Evolutionary conservation across 2,888 invertebrate species (phyloP), one percentile per base, ranked within the genome.

Genomic region (Tortrix viridana): DNA sequence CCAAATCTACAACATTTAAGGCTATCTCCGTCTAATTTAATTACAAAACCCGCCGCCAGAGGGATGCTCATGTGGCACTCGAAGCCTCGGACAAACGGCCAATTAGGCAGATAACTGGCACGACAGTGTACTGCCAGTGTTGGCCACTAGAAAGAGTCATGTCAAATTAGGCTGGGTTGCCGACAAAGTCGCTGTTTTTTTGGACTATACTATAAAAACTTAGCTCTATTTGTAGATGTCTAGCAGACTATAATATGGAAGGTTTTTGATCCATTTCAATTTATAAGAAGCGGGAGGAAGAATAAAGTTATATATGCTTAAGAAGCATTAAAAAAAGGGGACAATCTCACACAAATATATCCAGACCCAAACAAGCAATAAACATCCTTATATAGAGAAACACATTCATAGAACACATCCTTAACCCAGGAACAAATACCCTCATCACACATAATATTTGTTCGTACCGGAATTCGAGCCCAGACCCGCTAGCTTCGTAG

Each of bases 141-240:
- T 41, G 41, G 86, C 86, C 78, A 80, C 74, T 75, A 76, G 79
- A 84, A 83, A 84, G 81, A 79, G 79, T 73, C 69, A 71, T 69
- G 69, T 72, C 72, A 69, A 59, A 52, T 59, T 52, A 59, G 50
- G 44, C 16, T 16, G 50, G 50, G 43, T 50, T 22, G 38, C 54
- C 22, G 54, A 44, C 54, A 26, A 44, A 23, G 54, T 22, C 32
- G 16, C 9, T 7, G 26, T 22, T 49, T 18, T 49, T 26, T 44
- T 44, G 6, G 9, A 18, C n/a, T 18, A 9, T 44, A 3, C 5
- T 12, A 19, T 16, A 18, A 9, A 44, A 44, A 18, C 18, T 6
- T 16, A 43, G n/a, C 12, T 2, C 38, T 7, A 16, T 43, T 38
- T 1, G 5, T n/a, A n/a, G 26, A 6, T 26, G n/a, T n/a, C n/a